Conservation (phyloP, 2,113 vertebrate genomes). For the Campylomormyrus tamandua region DNA sequence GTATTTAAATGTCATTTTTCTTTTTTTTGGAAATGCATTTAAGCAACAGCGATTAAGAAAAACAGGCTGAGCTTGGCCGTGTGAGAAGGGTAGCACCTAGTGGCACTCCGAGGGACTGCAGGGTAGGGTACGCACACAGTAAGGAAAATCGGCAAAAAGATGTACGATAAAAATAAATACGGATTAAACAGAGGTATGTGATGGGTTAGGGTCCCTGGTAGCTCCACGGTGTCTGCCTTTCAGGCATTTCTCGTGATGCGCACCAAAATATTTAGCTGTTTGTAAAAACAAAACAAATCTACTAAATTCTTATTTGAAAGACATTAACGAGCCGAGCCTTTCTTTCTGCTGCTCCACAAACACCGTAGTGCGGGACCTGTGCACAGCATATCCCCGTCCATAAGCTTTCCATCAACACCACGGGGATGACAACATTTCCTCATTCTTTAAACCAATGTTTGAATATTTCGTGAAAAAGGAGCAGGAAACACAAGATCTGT, state of each 20-base stretch:
- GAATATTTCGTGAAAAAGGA: neutral
- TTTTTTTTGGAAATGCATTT: neutral
- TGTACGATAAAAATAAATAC: neutral
- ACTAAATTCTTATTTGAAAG: neutral
- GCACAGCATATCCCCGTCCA: neutral
- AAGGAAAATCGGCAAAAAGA: neutral
- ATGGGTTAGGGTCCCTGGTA: neutral
- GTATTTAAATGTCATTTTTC: neutral
- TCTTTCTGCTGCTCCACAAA: neutral
- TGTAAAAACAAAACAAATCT: neutral
- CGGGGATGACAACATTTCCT: neutral
- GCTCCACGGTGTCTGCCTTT: neutral
- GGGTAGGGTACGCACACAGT: neutral
- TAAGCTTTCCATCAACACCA: neutral
- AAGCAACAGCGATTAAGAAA: neutral
- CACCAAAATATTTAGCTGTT: neutral
- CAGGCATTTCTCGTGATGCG: neutral
- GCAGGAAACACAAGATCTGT: neutral
- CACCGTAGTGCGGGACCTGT: neutral
- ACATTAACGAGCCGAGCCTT: neutral
- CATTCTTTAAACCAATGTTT: neutral
- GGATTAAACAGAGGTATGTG: neutral
- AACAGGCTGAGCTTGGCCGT: neutral
- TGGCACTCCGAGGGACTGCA: neutral
- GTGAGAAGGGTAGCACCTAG: neutral